Base-by-base conservation (phyloP, 2,888 invertebrate species). In the Bibio marci region DNA sequence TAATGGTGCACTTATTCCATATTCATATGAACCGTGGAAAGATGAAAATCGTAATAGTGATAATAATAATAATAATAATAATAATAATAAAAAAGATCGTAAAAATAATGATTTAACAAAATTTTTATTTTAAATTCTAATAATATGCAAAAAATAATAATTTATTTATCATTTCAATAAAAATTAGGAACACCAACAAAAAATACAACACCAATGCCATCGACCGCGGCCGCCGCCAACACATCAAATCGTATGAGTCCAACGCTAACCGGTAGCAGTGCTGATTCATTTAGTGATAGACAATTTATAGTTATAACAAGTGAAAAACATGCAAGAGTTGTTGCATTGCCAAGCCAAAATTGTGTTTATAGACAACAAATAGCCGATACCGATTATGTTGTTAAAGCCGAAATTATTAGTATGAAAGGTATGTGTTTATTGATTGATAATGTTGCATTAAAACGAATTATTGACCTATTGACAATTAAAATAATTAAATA, bases 281-380 rank as follows among this genome's bases (percentile, higher is more conserved):
- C 57, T 45, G 60, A 61, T 47, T 54, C 53, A 46, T 56, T 66
- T 52, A 75, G 75, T 52, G 91, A 92, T 65, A 71, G 86, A 47
- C 94, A 94, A 71, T 91, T 86, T 65, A 85, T 86, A 47, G 87
- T 91, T 39, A 76, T 95, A 50, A 82, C 85, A 46, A 91, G 91
- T 43, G 94, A 95, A 67, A 92, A 91, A 65, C 88, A 94, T 68
- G 90, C 87, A 45, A 73, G 88, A 52, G 86, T 94, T 46, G 81
- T 94, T 47, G 88, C 90, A 48, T 73, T 94, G 57, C 94, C 94
- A 47, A 90, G 91, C 51, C 94, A 94, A 65, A 87, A 85, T 59
- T 91, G 90, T 67, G 79, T 90, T 50, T 91, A 88, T 66, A 76
- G 90, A 52, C 83, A 86, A 62, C 90, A 90, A 65, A 73, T 95